These are phyloP conservation scores for Natrix natrix DNA, from an alignment of 2,797 vertebrate species.

Conservation along the genomic window DNA sequence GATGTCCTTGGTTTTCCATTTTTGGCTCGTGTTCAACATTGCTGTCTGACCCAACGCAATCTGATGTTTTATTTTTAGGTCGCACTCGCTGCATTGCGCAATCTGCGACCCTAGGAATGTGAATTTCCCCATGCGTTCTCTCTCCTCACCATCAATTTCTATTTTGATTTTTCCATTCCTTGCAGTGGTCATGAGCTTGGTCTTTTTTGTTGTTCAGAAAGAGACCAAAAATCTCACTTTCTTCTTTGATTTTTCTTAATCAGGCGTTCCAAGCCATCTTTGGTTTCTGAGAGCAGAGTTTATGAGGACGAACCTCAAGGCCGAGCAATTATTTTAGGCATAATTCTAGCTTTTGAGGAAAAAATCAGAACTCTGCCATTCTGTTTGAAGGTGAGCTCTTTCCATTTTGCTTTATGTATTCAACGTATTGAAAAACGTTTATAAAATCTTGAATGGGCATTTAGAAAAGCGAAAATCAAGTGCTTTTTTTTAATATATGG, in stretches of 20 bases:
- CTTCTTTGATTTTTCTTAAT: not conserved
- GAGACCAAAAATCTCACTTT: not conserved
- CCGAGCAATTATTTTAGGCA: too few relatives aligned
- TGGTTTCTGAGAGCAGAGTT: not conserved
- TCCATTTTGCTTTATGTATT: not conserved
- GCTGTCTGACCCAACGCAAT: not conserved
- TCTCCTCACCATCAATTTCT: too few relatives aligned
- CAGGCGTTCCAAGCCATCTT: not conserved
- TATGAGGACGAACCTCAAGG: not conserved
- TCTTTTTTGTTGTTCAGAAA: not conserved
- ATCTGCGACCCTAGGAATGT: not conserved
- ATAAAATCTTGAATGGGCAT: conserved; percentile 30
- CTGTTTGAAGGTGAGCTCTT: not conserved
- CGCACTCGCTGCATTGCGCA: not conserved
- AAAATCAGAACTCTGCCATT: not conserved
- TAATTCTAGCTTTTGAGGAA: not conserved
- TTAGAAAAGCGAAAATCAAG: conserved; percentile 29
- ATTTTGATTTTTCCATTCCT: too few relatives aligned
- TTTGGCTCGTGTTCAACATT: not conserved
- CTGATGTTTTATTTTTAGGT: not conserved
- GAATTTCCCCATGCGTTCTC: not conserved
- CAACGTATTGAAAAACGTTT: not conserved
- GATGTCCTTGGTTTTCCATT: not conserved
- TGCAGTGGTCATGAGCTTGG: too few relatives aligned
- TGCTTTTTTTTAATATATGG: conserved; percentile 17